Evolutionary conservation across 2,797 vertebrate genomes (phyloP).

Genomic region (Poecilia velifera): DNA sequence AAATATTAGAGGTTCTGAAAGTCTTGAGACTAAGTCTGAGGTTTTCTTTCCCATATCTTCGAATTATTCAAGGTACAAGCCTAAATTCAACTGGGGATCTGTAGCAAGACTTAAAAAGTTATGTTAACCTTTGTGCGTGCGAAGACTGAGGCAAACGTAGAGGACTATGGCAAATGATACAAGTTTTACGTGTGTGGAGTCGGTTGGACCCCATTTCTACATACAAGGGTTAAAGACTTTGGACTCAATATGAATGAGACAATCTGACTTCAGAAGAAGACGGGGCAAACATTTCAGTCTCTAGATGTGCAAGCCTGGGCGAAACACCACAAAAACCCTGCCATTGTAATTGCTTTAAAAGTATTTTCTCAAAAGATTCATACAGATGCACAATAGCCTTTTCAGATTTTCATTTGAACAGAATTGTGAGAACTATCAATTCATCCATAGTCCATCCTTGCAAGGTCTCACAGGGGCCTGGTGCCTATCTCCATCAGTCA

Average conservation of each 20-base stretch:
- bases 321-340: neutral
- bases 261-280: neutral
- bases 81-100: neutral
- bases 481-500: neutral
- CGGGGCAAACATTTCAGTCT: neutral
- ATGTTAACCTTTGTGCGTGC: neutral
- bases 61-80: neutral
- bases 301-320: neutral
- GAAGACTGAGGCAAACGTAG: too few relatives aligned
- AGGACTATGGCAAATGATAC: too few relatives aligned
- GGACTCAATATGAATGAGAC: neutral
- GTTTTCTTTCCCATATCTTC: neutral
- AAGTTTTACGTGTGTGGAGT: too few relatives aligned
- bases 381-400: neutral
- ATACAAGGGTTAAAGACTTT: neutral
- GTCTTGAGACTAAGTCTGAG: neutral
- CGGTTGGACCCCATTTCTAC: too few relatives aligned
- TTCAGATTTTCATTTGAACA: neutral
- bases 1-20: neutral
- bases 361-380: neutral
- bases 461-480: neutral
- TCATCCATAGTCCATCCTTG: neutral
- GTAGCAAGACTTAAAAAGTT: neutral
- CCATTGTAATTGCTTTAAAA: neutral
- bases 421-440: neutral